phyloP scores from a whole-genome alignment of 2,113 vertebrate species.

The Gila orcuttii region DNA sequence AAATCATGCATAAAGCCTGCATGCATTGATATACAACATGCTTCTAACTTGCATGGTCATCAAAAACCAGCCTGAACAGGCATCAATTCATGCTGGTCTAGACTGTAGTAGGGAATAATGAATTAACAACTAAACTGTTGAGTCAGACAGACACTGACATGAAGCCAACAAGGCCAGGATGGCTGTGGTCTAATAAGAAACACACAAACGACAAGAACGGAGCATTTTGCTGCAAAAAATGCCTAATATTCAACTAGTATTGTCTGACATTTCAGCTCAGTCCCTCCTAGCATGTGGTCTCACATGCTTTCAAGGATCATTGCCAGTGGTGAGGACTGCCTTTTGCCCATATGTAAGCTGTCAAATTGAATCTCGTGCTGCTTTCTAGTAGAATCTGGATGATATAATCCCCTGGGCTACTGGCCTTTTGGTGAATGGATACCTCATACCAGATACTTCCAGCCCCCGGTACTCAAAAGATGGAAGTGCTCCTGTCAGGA shows the following conservation, averaged over 20 bases:
- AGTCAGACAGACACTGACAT: not conserved
- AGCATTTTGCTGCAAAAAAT: not conserved
- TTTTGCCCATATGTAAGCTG: slow-evolving; percentile 86
- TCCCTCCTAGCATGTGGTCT: slow-evolving; percentile 81
- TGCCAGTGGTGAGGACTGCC: slow-evolving; percentile 81
- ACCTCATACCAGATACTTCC: slow-evolving; percentile 54
- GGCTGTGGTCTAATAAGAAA: not conserved
- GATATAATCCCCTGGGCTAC: slow-evolving; percentile 61
- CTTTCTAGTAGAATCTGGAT: slow-evolving; percentile 75
- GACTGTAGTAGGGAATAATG: not conserved
- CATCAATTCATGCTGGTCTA: not conserved
- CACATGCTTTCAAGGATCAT: slow-evolving; percentile 75
- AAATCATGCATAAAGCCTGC: not conserved
- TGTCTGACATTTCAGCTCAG: slow-evolving; percentile 86
- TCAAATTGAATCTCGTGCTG: slow-evolving; percentile 77
- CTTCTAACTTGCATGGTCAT: not conserved
- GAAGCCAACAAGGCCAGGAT: not conserved
- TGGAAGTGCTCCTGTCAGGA: slow-evolving; percentile 41
- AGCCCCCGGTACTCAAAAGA: slow-evolving; percentile 54
- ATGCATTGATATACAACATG: not conserved
- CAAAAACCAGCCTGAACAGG: not conserved
- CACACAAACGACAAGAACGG: not conserved
- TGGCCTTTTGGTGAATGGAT: slow-evolving; percentile 68
- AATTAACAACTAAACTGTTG: not conserved
- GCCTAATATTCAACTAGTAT: slow-evolving; percentile 52